Conservation (phyloP, 2,113 vertebrate species). For the Tinamus guttatus region DNA sequence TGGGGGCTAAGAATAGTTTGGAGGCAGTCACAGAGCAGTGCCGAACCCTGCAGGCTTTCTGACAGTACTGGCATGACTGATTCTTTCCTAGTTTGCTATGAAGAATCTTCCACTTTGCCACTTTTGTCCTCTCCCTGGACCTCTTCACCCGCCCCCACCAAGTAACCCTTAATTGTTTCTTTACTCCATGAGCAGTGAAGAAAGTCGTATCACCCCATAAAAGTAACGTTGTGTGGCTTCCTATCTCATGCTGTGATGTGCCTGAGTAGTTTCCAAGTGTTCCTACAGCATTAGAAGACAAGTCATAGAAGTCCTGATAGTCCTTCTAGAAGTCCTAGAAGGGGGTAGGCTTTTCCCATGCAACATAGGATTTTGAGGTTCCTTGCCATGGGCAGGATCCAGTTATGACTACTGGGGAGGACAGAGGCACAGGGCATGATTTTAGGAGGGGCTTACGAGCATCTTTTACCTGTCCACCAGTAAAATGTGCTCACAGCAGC, state of each 20-base stretch:
- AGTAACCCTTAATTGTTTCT: slow-evolving; percentile 58
- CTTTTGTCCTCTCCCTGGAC: slow-evolving; percentile 4
- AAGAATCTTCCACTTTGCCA: not conserved
- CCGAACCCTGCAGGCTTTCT: not conserved
- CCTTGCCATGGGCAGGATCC: not conserved
- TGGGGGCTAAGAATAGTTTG: not conserved
- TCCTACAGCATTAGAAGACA: not conserved
- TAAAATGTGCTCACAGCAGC: not conserved
- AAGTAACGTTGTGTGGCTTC: slow-evolving; percentile 47
- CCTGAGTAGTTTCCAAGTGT: slow-evolving; percentile 36
- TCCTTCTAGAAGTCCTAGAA: no score
- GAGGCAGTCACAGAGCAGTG: not conserved
- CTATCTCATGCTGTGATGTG: slow-evolving; percentile 39
- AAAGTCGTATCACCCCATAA: slow-evolving; percentile 52
- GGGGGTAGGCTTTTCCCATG: not conserved
- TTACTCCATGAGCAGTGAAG: slow-evolving; percentile 22
- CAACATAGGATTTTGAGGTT: not conserved
- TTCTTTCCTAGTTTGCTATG: not conserved
- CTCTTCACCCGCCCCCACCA: not conserved
- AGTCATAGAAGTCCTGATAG: not conserved
- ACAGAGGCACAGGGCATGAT: not conserved
- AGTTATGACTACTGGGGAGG: not conserved
- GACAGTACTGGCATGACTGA: not conserved
- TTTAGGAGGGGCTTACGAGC: not conserved
- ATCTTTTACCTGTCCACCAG: not conserved